A percentile compares a stretch with the other conserved stretches of the same genome.
Conservation (phyloP, 2,797 vertebrate genomes). For the Myiothlypis chrysogaster region DNA sequence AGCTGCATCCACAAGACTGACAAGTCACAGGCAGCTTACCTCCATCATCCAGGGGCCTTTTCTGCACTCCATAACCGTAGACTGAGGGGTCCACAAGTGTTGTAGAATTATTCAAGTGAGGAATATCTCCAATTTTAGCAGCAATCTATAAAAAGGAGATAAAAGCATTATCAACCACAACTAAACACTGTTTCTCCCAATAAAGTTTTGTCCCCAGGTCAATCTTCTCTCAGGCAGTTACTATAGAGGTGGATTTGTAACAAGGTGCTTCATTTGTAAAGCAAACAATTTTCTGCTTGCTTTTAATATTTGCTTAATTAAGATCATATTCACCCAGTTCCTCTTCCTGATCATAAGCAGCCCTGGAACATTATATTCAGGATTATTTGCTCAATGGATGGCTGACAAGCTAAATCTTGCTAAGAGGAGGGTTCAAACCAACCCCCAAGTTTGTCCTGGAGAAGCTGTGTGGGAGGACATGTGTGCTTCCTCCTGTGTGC, state of each 20-base stretch:
- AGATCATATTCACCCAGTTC: not conserved
- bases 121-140: conserved; percentile 95
- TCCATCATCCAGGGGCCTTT: conserved; percentile 93
- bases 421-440: not conserved
- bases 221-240: not conserved
- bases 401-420: not conserved
- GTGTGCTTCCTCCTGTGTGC: not conserved
- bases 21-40: conserved; percentile 73
- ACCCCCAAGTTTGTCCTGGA: not conserved
- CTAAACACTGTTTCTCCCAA: not conserved
- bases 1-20: not conserved
- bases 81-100: conserved; percentile 90
- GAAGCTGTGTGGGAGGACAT: not conserved
- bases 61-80: conserved; percentile 91
- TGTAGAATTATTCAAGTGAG: conserved; percentile 93
- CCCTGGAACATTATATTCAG: not conserved
- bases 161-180: not conserved
- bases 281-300: not conserved
- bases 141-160: conserved; percentile 83
- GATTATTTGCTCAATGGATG: not conserved
- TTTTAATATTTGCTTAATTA: conserved; percentile 11
- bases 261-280: not conserved
- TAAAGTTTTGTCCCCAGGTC: not conserved
- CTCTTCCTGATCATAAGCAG: not conserved
- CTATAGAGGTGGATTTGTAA: not conserved